phyloP scores from a whole-genome alignment of 2,797 vertebrate species.

The Megalops cyprinoides region DNA sequence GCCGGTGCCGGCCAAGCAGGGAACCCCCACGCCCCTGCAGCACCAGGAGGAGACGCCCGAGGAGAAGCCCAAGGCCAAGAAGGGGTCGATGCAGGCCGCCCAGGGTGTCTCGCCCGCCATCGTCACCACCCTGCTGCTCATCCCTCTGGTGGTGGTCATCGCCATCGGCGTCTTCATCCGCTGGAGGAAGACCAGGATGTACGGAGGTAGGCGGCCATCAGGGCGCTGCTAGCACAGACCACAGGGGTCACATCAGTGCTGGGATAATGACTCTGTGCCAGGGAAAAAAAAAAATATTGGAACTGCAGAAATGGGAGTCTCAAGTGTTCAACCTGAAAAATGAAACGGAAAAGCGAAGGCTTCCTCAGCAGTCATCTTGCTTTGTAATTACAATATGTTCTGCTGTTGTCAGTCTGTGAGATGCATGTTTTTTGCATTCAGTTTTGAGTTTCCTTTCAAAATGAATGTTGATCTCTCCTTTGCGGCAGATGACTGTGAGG shows the following conservation, averaged over 20 bases:
- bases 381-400: too few species aligned
- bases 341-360: too few species aligned
- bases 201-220: slow-evolving; percentile 67
- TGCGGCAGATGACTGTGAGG: slow-evolving; percentile 79
- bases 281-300: too few species aligned
- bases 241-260: too few species aligned
- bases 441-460: neutral
- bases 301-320: too few species aligned
- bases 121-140: slow-evolving; percentile 86
- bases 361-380: too few species aligned
- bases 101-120: slow-evolving; percentile 79
- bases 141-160: slow-evolving; percentile 84
- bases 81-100: slow-evolving; percentile 58
- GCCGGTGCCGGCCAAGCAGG: slow-evolving; percentile 39
- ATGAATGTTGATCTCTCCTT: neutral
- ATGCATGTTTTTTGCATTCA: too few species aligned
- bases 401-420: too few species aligned
- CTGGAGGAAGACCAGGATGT: slow-evolving; percentile 86
- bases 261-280: too few species aligned
- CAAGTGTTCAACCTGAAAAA: neutral
- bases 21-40: neutral
- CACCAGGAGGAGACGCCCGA: slow-evolving; percentile 46
- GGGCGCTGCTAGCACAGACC: neutral
- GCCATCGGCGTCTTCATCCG: slow-evolving; percentile 83
- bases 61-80: slow-evolving; percentile 70